These are phyloP conservation scores for Macrotus californicus DNA, from an alignment of 2,113 vertebrate genomes.

Conservation along the genomic window DNA sequence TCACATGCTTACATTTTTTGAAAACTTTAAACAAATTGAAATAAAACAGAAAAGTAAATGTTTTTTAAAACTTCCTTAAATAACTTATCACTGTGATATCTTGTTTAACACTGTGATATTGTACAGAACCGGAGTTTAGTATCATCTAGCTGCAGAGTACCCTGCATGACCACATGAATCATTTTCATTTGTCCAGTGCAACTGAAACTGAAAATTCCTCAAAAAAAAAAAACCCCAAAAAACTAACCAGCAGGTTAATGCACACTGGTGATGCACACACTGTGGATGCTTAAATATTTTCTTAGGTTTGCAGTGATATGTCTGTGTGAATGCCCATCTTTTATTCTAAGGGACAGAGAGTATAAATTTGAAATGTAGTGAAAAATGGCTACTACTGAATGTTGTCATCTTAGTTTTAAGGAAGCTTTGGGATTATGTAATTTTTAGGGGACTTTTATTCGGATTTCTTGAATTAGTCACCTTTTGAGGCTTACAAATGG, in stretches of 20 bases:
- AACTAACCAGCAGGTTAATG: slow-evolving; percentile 44
- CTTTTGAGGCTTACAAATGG: neutral
- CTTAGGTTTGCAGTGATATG: slow-evolving; percentile 60
- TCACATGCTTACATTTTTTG: slow-evolving; percentile 82
- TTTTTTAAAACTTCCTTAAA: slow-evolving; percentile 87
- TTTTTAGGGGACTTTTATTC: neutral
- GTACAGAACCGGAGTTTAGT: slow-evolving; percentile 75
- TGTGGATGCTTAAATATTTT: slow-evolving; percentile 65
- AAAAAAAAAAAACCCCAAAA: neutral
- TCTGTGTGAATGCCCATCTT: neutral
- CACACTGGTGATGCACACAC: neutral
- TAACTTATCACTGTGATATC: slow-evolving; percentile 78
- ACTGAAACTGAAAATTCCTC: slow-evolving; percentile 56
- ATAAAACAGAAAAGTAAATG: slow-evolving; percentile 87
- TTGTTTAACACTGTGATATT: slow-evolving; percentile 81
- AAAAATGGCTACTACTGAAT: neutral
- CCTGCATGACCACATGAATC: slow-evolving; percentile 58
- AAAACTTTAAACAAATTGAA: slow-evolving; percentile 85
- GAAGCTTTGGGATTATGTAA: neutral
- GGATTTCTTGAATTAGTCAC: neutral
- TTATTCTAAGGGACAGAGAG: neutral
- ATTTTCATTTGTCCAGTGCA: slow-evolving; percentile 69
- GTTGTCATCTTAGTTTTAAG: neutral
- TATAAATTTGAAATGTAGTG: neutral
- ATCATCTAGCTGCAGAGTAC: slow-evolving; percentile 63